A percentile compares a stretch with the other conserved stretches of the same genome.
Evolutionary conservation across 2,888 invertebrate genomes (phyloP).

Genomic region (Monoplex corrugatus): DNA sequence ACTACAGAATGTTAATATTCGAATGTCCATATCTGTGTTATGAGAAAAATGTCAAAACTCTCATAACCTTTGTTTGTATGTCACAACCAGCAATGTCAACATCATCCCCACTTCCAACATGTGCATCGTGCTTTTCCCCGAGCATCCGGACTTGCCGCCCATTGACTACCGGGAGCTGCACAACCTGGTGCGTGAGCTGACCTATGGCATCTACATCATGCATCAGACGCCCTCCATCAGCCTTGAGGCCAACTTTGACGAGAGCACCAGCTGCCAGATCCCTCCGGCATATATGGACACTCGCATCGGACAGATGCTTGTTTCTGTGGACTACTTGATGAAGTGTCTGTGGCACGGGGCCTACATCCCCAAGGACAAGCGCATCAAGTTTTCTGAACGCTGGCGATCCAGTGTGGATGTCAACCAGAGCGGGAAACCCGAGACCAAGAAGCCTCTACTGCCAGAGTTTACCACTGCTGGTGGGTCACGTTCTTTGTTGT

Average conservation of each 20-base stretch:
- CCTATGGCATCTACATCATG: constrained; percentile 79
- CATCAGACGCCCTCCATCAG: constrained; percentile 79
- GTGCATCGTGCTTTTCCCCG: constrained; percentile 1
- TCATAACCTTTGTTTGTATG: too few species aligned
- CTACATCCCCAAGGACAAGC: constrained; percentile 80
- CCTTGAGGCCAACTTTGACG: constrained; percentile 80
- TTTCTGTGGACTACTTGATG: constrained; percentile 80
- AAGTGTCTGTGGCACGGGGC: constrained; percentile 81
- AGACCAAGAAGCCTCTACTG: constrained; percentile 78
- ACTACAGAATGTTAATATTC: too few species aligned
- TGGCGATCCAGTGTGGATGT: constrained; percentile 80
- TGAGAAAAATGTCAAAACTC: too few species aligned
- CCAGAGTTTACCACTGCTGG: constrained; percentile 80
- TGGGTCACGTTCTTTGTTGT: constrained; percentile 55
- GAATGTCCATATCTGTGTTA: too few species aligned
- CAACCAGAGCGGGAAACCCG: constrained; percentile 76
- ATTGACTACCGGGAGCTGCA: constrained; percentile 77
- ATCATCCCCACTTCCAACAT: neutral
- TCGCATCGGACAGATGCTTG: constrained; percentile 79
- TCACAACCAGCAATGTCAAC: neutral
- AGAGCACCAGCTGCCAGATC: constrained; percentile 79
- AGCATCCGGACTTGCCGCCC: neutral
- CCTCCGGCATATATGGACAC: constrained; percentile 80
- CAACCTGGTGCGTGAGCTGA: constrained; percentile 80
- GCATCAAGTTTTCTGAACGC: constrained; percentile 80